Base-by-base conservation (phyloP, 2,888 invertebrate genomes). In the Muscina levida region DNA sequence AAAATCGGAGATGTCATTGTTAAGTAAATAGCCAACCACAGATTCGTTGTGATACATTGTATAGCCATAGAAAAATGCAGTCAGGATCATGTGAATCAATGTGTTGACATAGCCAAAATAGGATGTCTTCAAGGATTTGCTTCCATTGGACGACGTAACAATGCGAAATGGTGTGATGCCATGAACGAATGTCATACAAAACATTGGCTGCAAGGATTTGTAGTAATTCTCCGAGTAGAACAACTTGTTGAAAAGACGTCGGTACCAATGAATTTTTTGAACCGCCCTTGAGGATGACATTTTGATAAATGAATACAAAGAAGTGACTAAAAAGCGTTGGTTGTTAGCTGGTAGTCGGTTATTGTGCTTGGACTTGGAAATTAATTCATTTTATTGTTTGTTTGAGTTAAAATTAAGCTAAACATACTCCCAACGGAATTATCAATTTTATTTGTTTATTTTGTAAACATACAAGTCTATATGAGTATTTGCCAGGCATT, bases 11-110 rank as follows among this genome's bases (percentile, higher is more conserved):
- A 85, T 57, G 15, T 83, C 67, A 1, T 81, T 83, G 15, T 70
- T 66, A 6, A 85, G 37, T 62, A 85, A 85, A 26, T 82, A 82
- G 0, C 84, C 84, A n/a, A 83, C 84, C 0, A 83, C 71, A 15
- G 84, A 82, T 76, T 82, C 81, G 11, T 81, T 77, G 59, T 79
- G 65, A 19, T 76, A 22, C 11, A 82, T 51, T 0, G 82, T 62
- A 15, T 76, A 72, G 10, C 59, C 44, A 65, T 80, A 84, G 44
- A 82, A 82, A 10, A 51, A 80, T 0, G 53, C 74, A 48, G 76
- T 82, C 0, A 57, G 5, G 0, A 22, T 1, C 5, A 81, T 57
- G 11, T 65, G 62, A 0, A 84, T 1, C 4, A 83, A 4, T 0
- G 75, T 48, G 70, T 80, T 79, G 0, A 85, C 0, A 31, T 82